Conservation (phyloP, 1,140 invertebrate species). For the Nilaparvata lugens region DNA sequence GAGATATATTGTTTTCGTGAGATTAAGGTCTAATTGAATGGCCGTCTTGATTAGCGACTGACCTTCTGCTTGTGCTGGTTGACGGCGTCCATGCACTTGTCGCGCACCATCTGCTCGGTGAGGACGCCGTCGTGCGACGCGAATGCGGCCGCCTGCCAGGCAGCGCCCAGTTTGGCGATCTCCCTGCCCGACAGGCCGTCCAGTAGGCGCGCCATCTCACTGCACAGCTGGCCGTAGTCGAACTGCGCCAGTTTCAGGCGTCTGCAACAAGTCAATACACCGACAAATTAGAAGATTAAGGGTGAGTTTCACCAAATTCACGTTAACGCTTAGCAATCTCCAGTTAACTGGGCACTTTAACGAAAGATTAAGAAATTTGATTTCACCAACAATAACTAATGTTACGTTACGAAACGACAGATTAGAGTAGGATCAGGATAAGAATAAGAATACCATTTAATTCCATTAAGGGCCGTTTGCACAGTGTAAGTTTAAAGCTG, state of each 20-base stretch:
- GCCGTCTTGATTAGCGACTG: too few species aligned
- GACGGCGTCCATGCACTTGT: conserved; percentile 71
- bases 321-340: too few species aligned
- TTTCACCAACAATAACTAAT: too few species aligned
- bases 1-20: too few species aligned
- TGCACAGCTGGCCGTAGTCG: conserved; percentile 84
- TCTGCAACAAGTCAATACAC: conserved; percentile 40
- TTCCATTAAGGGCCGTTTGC: too few species aligned
- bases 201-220: conserved; percentile 74
- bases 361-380: too few species aligned
- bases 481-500: conserved; percentile 2
- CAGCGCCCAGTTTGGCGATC: conserved; percentile 91
- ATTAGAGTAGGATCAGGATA: too few species aligned
- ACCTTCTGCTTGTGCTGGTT: conserved; percentile 84
- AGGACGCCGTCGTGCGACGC: conserved; percentile 88
- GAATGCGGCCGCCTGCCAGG: conserved; percentile 94
- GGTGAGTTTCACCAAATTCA: too few species aligned
- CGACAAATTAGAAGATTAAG: conserved; percentile 34
- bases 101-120: conserved; percentile 86
- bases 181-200: conserved; percentile 95
- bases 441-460: too few species aligned
- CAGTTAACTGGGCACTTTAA: too few species aligned
- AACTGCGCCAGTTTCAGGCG: conserved; percentile 88
- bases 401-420: too few species aligned
- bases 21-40: too few species aligned